These are phyloP conservation scores for Contarinia nasturtii DNA, from an alignment of 1,140 invertebrate genomes.

Conservation along the genomic window DNA sequence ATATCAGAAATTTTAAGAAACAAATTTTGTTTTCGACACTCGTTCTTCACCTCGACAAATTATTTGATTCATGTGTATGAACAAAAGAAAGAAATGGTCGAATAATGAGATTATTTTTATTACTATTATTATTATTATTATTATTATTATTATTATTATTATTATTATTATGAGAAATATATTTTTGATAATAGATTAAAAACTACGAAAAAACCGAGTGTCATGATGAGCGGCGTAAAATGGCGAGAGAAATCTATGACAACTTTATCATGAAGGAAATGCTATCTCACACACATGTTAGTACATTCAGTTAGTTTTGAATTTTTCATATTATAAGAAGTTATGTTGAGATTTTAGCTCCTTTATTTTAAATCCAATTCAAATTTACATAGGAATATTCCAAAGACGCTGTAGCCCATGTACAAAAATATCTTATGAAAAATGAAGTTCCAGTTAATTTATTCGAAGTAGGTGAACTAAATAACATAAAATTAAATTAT, in stretches of 20 bases:
- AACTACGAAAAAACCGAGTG: slow-evolving; percentile 96
- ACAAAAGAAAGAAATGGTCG: too few relatives aligned
- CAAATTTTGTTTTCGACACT: too few relatives aligned
- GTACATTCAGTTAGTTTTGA: slow-evolving; percentile 12
- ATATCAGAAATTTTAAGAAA: too few relatives aligned
- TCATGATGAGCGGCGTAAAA: slow-evolving; percentile 82
- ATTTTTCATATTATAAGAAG: not conserved
- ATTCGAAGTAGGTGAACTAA: slow-evolving; percentile 67
- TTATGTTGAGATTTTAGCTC: not conserved
- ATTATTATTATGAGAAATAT: too few relatives aligned
- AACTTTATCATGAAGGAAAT: slow-evolving; percentile 99
- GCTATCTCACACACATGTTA: slow-evolving; percentile 92
- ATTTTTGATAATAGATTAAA: slow-evolving; percentile 60
- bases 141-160: too few relatives aligned
- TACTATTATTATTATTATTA: too few relatives aligned
- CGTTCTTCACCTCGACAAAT: too few relatives aligned
- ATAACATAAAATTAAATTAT: not conserved
- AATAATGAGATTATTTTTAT: too few relatives aligned
- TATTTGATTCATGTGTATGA: too few relatives aligned
- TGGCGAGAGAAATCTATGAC: slow-evolving; percentile 95
- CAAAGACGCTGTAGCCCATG: slow-evolving; percentile 86
- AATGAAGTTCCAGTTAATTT: slow-evolving; percentile 90
- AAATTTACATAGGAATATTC: slow-evolving; percentile 77
- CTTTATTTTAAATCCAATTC: too few relatives aligned
- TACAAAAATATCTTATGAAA: slow-evolving; percentile 94